Evolutionary conservation across 2,797 vertebrate species (phyloP).

Genomic region (Danionella dracula): DNA sequence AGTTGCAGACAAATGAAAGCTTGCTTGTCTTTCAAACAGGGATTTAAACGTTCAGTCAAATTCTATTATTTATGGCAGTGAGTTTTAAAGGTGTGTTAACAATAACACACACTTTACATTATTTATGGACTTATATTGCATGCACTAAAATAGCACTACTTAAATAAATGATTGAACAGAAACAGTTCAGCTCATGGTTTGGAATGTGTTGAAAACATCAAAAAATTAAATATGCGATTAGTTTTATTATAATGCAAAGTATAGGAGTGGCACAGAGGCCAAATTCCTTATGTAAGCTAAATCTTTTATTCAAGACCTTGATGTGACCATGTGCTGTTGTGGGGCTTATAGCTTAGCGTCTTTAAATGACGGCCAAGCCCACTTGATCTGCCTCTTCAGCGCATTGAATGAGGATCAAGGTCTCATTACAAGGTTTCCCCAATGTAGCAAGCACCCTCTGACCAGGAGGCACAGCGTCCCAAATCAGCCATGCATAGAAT

Average conservation of each 20-base stretch:
- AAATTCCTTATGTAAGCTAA: not conserved
- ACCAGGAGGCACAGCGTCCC: slow-evolving; percentile 27
- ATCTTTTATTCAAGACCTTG: not conserved
- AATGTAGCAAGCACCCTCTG: slow-evolving; percentile 39
- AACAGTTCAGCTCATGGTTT: no score
- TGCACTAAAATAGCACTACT: no score
- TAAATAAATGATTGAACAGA: no score
- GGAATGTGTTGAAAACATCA: no score
- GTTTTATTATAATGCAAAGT: not conserved
- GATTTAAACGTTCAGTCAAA: not conserved
- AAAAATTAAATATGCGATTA: no score
- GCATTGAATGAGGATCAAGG: slow-evolving; percentile 30
- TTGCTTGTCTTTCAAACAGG: slow-evolving; percentile 10
- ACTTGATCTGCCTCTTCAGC: slow-evolving; percentile 40
- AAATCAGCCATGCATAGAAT: slow-evolving; percentile 19
- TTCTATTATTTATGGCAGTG: not conserved
- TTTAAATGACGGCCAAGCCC: slow-evolving; percentile 24
- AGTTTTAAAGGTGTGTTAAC: no score
- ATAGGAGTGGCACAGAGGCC: not conserved
- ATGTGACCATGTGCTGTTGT: slow-evolving; percentile 16
- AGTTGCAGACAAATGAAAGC: not conserved
- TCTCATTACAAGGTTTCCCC: slow-evolving; percentile 43
- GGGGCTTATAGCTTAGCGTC: slow-evolving; percentile 27
- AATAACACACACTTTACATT: not conserved
- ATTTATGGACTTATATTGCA: no score